Evolutionary conservation across 2,113 vertebrate species (phyloP).

Genomic region (Phalacrocorax brasilianus): DNA sequence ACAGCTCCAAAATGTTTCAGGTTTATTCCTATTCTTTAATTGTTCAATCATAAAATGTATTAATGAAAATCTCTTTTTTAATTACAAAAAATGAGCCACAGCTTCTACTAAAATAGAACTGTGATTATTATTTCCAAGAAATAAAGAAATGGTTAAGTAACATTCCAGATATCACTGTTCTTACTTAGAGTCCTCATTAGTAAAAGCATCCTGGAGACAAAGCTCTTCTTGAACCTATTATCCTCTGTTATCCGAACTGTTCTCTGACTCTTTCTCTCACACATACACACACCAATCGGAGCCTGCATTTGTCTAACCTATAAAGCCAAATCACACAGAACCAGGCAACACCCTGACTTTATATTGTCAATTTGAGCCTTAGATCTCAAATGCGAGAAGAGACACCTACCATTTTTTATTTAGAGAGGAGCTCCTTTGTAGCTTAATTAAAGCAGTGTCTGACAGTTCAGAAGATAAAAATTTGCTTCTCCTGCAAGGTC

Average conservation of each 20-base stretch:
- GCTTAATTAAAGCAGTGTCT: constrained; percentile 51
- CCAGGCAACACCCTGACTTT: constrained; percentile 10
- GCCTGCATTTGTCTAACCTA: not conserved
- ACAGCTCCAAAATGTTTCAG: not conserved
- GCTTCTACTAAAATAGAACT: not conserved
- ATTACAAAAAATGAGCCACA: not conserved
- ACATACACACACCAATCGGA: not conserved
- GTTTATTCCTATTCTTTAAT: not conserved
- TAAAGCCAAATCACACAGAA: not conserved
- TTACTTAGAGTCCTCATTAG: not conserved
- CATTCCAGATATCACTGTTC: not conserved
- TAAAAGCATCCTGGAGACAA: not conserved
- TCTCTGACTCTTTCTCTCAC: not conserved
- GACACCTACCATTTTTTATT: not conserved
- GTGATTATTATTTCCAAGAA: not conserved
- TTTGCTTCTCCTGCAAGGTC: not conserved
- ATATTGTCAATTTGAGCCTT: constrained; percentile 21
- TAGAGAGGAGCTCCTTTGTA: constrained; percentile 1
- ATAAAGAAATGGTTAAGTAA: not conserved
- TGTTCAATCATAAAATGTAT: not conserved
- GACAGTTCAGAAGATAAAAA: constrained; percentile 36
- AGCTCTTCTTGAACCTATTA: not conserved
- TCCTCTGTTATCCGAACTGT: not conserved
- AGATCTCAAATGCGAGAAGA: constrained; percentile 36
- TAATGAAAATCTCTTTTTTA: not conserved